A percentile compares a stretch with the other conserved stretches of the same genome.
Evolutionary conservation across 2,797 vertebrate genomes (phyloP).

Genomic region (Acomys russatus): DNA sequence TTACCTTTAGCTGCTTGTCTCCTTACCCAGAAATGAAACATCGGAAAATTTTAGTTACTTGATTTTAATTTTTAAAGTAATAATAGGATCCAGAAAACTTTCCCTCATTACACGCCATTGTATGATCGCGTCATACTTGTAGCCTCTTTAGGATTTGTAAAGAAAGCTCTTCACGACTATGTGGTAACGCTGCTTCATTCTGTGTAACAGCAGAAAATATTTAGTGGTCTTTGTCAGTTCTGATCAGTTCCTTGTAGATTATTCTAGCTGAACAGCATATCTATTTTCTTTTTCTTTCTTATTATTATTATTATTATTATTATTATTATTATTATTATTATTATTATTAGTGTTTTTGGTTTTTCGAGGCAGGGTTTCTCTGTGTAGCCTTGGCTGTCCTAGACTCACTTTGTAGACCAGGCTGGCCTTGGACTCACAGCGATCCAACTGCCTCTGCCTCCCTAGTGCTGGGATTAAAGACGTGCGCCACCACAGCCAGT

Average conservation of each 20-base stretch:
- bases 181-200: conserved; percentile 12
- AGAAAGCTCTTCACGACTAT: neutral
- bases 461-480: too few species aligned
- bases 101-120: neutral
- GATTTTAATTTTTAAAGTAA: conserved; percentile 66
- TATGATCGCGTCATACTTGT: conserved; percentile 6
- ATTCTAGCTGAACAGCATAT: conserved; percentile 6
- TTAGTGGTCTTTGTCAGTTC: conserved; percentile 24
- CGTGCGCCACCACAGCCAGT: too few species aligned
- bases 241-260: conserved; percentile 14
- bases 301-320: too few species aligned
- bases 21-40: neutral
- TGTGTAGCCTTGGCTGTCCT: too few species aligned
- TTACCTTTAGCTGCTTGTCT: neutral
- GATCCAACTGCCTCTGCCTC: too few species aligned
- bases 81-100: neutral
- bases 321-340: too few species aligned
- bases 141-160: neutral
- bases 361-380: too few species aligned
- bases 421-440: too few species aligned
- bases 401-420: too few species aligned
- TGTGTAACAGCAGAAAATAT: neutral
- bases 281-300: too few species aligned
- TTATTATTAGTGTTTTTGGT: too few species aligned
- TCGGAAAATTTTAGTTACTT: neutral